Evolutionary conservation across 1,140 invertebrate genomes (phyloP).

Genomic region (Drosophila rhopaloa): DNA sequence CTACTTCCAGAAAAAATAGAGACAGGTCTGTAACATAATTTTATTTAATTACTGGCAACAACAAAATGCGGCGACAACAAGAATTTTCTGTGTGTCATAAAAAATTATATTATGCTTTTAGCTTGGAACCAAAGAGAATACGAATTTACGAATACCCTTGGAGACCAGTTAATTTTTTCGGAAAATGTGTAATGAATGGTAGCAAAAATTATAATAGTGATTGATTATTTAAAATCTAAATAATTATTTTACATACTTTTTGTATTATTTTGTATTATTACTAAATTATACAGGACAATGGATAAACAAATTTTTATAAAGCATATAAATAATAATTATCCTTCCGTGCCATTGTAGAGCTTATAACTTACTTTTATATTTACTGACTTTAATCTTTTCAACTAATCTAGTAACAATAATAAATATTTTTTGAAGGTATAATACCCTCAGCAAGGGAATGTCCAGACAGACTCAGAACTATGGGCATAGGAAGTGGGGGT

Average conservation of each 20-base stretch:
- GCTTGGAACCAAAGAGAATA: background rate
- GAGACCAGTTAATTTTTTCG: background rate
- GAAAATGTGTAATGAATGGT: background rate
- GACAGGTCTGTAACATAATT: conserved; percentile 66
- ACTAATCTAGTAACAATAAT: too few species aligned
- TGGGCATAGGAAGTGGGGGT: conserved; percentile 12
- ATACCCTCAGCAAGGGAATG: background rate
- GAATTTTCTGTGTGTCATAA: conserved; percentile 73
- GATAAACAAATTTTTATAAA: too few species aligned
- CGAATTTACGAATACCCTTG: background rate
- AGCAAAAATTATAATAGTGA: too few species aligned
- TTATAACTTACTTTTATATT: too few species aligned
- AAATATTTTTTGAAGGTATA: background rate
- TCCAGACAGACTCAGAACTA: background rate
- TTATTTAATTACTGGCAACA: conserved; percentile 74
- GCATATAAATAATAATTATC: too few species aligned
- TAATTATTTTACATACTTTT: too few species aligned
- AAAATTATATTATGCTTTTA: conserved; percentile 65
- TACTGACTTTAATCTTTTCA: too few species aligned
- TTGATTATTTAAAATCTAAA: too few species aligned
- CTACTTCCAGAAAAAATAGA: conserved; percentile 24
- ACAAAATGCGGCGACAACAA: conserved; percentile 61
- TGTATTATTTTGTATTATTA: too few species aligned
- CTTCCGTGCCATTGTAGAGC: too few species aligned
- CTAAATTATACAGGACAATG: too few species aligned